phyloP scores from a whole-genome alignment of 2,113 vertebrate genomes.

The Delphinus delphis region DNA sequence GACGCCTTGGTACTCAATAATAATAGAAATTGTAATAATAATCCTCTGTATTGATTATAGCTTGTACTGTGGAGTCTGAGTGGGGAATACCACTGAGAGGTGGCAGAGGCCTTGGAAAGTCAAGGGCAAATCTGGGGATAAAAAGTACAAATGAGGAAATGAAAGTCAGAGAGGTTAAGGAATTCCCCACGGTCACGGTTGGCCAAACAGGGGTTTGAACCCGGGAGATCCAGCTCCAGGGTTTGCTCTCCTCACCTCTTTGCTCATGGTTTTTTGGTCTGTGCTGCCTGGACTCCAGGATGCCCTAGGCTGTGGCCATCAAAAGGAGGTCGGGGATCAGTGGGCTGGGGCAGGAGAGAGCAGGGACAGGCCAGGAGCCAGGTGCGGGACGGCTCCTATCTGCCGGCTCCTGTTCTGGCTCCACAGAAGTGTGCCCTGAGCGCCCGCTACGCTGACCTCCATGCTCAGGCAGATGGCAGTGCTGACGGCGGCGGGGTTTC shows the following conservation, averaged over 20 bases:
- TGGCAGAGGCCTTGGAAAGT: not conserved
- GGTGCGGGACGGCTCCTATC: not conserved
- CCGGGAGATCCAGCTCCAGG: not conserved
- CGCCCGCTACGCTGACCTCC: fast-evolving
- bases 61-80: not conserved
- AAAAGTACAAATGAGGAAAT: not conserved
- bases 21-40: not conserved
- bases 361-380: not conserved
- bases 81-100: not conserved
- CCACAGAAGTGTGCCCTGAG: not conserved
- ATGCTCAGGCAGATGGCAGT: fast-evolving
- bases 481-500: not conserved
- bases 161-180: not conserved
- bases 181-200: not conserved
- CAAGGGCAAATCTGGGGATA: not conserved
- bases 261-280: fast-evolving
- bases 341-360: not conserved
- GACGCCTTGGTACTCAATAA: not conserved
- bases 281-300: not conserved
- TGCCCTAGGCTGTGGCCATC: fast-evolving
- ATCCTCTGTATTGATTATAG: not conserved
- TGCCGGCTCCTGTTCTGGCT: not conserved
- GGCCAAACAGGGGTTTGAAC: not conserved
- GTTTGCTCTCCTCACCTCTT: not conserved
- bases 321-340: not conserved